phyloP scores from a whole-genome alignment of 2,113 vertebrate genomes.

The Lynx canadensis region DNA sequence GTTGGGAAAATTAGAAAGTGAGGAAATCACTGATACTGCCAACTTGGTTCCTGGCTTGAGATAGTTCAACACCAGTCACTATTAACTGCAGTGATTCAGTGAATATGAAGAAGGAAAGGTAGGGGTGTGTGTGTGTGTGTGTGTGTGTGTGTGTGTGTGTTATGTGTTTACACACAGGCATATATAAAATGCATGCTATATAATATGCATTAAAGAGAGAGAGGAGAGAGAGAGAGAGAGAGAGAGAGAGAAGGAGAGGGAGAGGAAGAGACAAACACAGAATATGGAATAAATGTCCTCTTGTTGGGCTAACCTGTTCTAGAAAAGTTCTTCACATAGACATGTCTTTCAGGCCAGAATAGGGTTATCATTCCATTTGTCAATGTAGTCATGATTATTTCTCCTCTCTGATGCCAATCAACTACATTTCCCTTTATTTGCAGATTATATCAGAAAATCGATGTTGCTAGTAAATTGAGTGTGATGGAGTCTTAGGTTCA shows the following conservation, averaged over 20 bases:
- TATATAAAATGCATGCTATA: neutral
- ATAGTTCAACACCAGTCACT: neutral
- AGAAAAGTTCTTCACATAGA: neutral
- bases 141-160: no score
- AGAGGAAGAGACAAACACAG: neutral
- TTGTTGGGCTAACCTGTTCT: neutral
- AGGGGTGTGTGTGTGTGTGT: neutral
- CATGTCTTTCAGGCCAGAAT: constrained; percentile 51
- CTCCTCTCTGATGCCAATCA: constrained; percentile 67
- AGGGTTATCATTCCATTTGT: constrained; percentile 51
- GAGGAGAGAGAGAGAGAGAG: neutral
- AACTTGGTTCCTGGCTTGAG: neutral
- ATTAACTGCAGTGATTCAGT: constrained; percentile 20
- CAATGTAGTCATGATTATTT: constrained; percentile 60
- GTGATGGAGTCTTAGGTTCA: constrained; percentile 68
- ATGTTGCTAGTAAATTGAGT: constrained; percentile 79
- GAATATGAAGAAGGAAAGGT: neutral
- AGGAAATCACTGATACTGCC: constrained; percentile 33
- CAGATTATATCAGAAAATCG: constrained; percentile 80
- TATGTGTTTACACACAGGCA: neutral
- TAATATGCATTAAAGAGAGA: neutral
- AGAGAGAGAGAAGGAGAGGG: neutral
- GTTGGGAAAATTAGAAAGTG: neutral
- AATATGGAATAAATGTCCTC: constrained; percentile 45
- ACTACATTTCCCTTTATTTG: constrained; percentile 72